Conservation (phyloP, 2,113 vertebrate species). For the Trichechus manatus region DNA sequence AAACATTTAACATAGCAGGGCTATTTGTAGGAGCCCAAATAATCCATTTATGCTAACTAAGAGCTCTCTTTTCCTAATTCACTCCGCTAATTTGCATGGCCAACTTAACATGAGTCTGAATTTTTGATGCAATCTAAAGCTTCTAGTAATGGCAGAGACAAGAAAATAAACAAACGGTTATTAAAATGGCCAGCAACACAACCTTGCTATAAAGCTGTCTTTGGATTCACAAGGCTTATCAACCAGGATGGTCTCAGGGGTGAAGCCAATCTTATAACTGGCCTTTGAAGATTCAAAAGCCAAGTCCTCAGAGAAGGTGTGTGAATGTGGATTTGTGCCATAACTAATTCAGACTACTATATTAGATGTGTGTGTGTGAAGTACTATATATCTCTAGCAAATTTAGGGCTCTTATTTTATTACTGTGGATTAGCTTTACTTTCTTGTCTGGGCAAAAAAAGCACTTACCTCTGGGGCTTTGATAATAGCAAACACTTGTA, state of each 20-base stretch:
- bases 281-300: slow-evolving; percentile 3
- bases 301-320: background rate
- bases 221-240: background rate
- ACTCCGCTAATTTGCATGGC: background rate
- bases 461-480: background rate
- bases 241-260: background rate
- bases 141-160: background rate
- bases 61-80: background rate
- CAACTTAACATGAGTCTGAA: background rate
- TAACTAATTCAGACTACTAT: background rate
- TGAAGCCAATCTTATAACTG: background rate
- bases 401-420: background rate
- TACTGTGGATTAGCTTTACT: background rate
- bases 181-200: background rate
- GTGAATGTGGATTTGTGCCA: background rate
- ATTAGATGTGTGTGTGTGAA: no score
- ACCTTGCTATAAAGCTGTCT: background rate
- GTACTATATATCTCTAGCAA: background rate
- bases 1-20: background rate
- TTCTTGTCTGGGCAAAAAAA: background rate
- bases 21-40: background rate
- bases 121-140: background rate
- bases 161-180: background rate
- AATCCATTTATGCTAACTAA: background rate
- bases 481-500: background rate